phyloP scores from a whole-genome alignment of 2,113 vertebrate genomes.

The Oxygymnocypris stewartii region DNA sequence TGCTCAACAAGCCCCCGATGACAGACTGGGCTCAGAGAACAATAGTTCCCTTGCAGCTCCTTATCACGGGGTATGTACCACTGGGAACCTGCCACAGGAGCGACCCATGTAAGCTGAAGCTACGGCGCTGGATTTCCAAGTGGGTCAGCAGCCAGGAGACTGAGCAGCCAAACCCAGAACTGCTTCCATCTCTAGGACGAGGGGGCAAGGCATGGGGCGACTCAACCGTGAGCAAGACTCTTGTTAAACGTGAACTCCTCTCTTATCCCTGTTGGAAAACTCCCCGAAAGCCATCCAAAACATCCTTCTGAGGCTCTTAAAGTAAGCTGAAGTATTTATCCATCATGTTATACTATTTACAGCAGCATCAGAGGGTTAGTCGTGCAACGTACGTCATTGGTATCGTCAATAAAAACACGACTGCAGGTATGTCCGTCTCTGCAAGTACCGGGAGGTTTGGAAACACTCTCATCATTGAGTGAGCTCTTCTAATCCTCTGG shows the following conservation, averaged over 20 bases:
- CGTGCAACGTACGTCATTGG: not conserved
- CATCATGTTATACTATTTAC: not conserved
- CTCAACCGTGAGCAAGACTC: conserved; percentile 28
- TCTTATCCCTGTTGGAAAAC: conserved; percentile 24
- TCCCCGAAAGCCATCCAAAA: not conserved
- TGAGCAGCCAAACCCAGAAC: conserved; percentile 20
- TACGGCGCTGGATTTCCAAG: conserved; percentile 46
- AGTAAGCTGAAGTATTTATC: not conserved
- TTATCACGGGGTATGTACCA: conserved; percentile 46
- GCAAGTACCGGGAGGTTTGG: conserved; percentile 67
- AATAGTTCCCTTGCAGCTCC: conserved; percentile 59
- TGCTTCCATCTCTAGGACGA: conserved; percentile 31
- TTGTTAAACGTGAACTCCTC: conserved; percentile 33
- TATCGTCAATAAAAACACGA: conserved; percentile 50
- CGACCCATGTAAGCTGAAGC: conserved; percentile 50
- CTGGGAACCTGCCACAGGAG: conserved; percentile 47
- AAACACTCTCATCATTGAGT: conserved; percentile 74
- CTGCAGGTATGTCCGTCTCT: conserved; percentile 53
- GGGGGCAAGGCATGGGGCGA: conserved; percentile 28
- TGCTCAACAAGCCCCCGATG: conserved; percentile 61
- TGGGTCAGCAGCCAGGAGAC: conserved; percentile 48
- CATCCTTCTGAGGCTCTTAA: conserved; percentile 9
- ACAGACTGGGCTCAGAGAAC: conserved; percentile 58
- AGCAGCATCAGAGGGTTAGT: not conserved
- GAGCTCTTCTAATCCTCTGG: conserved; percentile 74